Base-by-base conservation (phyloP, 30 jellyfish, hydroid and myxozoan species). In the Catostylus mosaicus region DNA sequence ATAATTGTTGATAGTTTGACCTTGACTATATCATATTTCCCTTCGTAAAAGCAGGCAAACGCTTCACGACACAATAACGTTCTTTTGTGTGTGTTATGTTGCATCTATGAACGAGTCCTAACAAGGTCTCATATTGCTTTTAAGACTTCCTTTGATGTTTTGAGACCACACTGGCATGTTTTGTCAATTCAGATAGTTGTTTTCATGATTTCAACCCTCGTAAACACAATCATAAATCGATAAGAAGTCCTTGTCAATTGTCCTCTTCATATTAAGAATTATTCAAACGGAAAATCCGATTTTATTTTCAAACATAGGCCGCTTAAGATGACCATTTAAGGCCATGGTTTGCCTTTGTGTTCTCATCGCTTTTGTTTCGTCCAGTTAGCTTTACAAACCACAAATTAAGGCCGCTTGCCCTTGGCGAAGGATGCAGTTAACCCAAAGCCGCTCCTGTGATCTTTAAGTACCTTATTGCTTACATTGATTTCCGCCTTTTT, bases 151-250 rank as follows among this genome's bases (percentile, higher is more conserved):
- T 37, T 20, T 35, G 64, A 68, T 68, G 80, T 68, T 40, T 36
- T 32, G 31, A 77, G 88, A 77, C 88, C 88, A 77, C 88, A 77
- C 88, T 77, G 78, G 63, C 70, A 37, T 30, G 70, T 33, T 54
- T 77, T 77, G 88, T 77, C 78, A 38, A 46, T 77, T 59, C 34
- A 57, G 20, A 48, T 43, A 66, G 78, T 77, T 77, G 88, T 77
- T 77, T 77, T 77, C 78, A 32, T 11, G 35, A 30, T 72, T 60
- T 35, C 47, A 37, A 29, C 43, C 78, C 14, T 56, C 65, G 88
- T 60, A 57, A 77, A 77, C 78, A n/a, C n/a, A 77, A 59, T 77
- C 78, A 47, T 47, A n/a, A 37, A 40, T 14, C 30, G 78, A 77
- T 77, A 56, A 77, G 62, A n/a, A 3, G 50, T 34, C 88, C 36